A percentile compares a stretch with the other conserved stretches of the same genome.
phyloP scores from a whole-genome alignment of 2,797 vertebrate species.

The Alca torda region DNA sequence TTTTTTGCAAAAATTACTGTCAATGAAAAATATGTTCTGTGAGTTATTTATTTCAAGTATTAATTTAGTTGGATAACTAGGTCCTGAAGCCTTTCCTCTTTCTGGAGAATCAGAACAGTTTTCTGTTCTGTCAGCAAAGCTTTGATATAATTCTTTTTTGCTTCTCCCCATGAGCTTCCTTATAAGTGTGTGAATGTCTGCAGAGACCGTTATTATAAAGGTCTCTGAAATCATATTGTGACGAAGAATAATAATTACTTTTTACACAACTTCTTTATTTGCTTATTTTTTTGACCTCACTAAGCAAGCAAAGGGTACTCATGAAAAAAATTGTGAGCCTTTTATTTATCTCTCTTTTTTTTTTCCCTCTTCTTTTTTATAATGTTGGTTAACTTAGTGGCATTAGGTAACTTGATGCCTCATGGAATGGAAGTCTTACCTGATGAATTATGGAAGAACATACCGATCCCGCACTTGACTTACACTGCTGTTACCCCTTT shows the following conservation, averaged over 20 bases:
- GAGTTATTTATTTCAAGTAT: background rate
- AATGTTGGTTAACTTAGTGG: background rate
- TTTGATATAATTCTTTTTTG: background rate
- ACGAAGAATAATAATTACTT: background rate
- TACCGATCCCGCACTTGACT: background rate
- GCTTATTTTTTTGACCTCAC: background rate
- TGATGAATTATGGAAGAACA: background rate
- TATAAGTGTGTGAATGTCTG: background rate
- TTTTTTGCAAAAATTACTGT: background rate
- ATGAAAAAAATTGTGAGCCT: background rate
- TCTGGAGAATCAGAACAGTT: background rate
- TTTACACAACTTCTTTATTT: background rate
- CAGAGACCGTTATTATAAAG: background rate
- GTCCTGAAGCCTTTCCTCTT: background rate
- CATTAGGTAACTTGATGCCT: background rate
- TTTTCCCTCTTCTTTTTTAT: background rate
- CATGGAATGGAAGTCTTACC: background rate
- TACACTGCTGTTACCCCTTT: background rate
- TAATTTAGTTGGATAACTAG: background rate
- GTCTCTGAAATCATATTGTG: background rate
- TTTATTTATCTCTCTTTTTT: background rate
- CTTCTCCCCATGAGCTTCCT: background rate
- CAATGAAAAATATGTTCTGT: background rate
- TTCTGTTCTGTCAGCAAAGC: background rate
- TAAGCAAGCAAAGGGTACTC: background rate